These are phyloP conservation scores for Geophilus truncorum DNA, from an alignment of 2,888 invertebrate genomes.

Conservation along the genomic window DNA sequence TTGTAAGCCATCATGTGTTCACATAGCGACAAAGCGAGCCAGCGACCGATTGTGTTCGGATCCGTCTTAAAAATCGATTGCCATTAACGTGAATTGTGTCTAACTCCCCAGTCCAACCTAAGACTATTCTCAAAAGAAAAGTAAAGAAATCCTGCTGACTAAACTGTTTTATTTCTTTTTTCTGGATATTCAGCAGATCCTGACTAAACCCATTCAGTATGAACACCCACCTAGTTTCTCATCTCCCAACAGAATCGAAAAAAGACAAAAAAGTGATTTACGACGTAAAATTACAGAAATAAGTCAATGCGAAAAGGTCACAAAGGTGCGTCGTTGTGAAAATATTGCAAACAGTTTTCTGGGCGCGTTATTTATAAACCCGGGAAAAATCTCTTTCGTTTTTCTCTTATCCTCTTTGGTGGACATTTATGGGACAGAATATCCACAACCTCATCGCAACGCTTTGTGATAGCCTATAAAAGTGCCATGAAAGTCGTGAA, in stretches of 20 bases:
- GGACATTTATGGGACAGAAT: neutral
- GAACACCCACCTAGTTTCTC: neutral
- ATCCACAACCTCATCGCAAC: conserved; percentile 10
- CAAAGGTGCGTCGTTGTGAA: too few species aligned
- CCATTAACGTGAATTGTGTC: conserved; percentile 4
- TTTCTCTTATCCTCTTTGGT: conserved; percentile 2
- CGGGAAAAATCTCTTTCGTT: neutral
- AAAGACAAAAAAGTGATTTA: neutral
- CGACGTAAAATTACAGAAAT: neutral
- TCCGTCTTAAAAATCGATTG: neutral
- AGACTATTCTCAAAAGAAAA: neutral
- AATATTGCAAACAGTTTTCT: neutral
- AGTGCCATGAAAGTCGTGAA: conserved; percentile 5
- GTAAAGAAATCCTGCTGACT: neutral
- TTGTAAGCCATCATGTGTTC: neutral
- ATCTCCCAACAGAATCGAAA: neutral
- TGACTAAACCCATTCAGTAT: neutral
- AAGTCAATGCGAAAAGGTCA: neutral
- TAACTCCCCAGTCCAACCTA: neutral
- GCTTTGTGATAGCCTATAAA: conserved; percentile 10
- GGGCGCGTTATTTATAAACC: neutral
- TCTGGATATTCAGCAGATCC: conserved; percentile 4
- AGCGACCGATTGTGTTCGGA: neutral
- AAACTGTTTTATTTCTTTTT: neutral
- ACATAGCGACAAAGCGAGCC: neutral